Conservation (phyloP, 2,888 invertebrate species). For the Drosophila paucipuncta region DNA sequence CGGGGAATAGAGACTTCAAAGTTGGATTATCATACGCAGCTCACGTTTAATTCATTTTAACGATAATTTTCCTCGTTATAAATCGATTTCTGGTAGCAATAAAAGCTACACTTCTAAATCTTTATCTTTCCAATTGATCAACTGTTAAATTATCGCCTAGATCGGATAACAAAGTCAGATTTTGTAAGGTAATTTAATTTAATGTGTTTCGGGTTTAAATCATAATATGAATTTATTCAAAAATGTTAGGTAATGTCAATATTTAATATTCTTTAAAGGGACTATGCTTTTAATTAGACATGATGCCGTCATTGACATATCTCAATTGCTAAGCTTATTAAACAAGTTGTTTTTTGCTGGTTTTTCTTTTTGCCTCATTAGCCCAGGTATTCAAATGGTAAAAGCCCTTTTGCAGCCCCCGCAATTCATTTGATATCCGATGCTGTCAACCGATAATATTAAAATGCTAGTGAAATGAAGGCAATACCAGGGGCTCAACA, state of each 20-base stretch:
- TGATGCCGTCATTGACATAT: neutral
- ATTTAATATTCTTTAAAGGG: neutral
- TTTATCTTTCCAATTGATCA: neutral
- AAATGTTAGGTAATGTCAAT: neutral
- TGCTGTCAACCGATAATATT: constrained; percentile 40
- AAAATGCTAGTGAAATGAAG: constrained; percentile 21
- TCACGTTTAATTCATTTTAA: neutral
- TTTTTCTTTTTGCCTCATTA: constrained; percentile 51
- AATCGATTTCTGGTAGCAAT: neutral
- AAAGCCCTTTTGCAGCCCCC: constrained; percentile 11
- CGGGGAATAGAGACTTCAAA: too few relatives aligned
- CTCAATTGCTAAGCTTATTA: neutral
- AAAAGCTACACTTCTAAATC: neutral
- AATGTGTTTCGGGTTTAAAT: neutral
- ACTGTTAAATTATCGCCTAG: neutral
- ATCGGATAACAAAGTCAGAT: neutral
- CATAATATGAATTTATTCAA: neutral
- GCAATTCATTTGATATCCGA: constrained; percentile 60
- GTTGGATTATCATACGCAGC: neutral
- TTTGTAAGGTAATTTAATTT: neutral
- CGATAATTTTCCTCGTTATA: neutral
- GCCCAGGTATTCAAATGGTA: constrained; percentile 45
- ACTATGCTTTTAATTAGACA: neutral
- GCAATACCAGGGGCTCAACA: neutral
- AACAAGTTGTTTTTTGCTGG: neutral